Percentiles rank a stretch among this genome's conserved stretches.
Conservation (phyloP, 2,797 vertebrate genomes). For the Tragelaphus oryx region DNA sequence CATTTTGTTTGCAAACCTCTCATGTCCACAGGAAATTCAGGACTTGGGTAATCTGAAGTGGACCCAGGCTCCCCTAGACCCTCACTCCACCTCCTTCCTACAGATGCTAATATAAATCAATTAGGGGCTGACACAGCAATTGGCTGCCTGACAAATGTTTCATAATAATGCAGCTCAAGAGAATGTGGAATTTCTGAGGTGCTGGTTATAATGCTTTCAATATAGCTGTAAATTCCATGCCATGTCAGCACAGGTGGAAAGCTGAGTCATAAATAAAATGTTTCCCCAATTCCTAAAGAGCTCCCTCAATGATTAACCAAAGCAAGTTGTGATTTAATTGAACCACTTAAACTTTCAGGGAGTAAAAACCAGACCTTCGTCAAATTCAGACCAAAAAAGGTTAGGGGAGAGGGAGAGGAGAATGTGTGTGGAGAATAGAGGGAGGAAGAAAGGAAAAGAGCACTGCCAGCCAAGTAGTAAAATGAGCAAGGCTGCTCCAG, state of each 20-base stretch:
- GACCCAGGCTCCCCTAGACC: slow-evolving; percentile 43
- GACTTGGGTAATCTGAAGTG: slow-evolving; percentile 4
- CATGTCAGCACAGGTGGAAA: slow-evolving; percentile 88
- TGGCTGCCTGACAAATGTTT: slow-evolving; percentile 89
- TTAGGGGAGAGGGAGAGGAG: background rate
- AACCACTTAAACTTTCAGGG: slow-evolving; percentile 51
- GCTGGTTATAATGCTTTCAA: slow-evolving; percentile 86
- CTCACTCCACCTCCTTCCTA: slow-evolving; percentile 74
- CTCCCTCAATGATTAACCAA: slow-evolving; percentile 57
- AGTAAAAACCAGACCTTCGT: slow-evolving; percentile 56
- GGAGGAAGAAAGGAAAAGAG: background rate
- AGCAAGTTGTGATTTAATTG: slow-evolving; percentile 66
- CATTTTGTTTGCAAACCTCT: slow-evolving; percentile 44
- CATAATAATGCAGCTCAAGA: slow-evolving; percentile 83
- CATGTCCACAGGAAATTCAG: background rate
- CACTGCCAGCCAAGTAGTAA: background rate
- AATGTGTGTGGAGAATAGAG: background rate
- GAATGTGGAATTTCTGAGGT: slow-evolving; percentile 87
- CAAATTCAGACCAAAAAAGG: slow-evolving; percentile 25
- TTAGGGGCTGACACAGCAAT: slow-evolving; percentile 82
- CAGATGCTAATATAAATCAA: slow-evolving; percentile 90
- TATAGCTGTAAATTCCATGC: slow-evolving; percentile 86
- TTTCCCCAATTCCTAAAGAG: slow-evolving; percentile 53
- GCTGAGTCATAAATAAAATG: slow-evolving; percentile 78
- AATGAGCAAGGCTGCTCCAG: background rate